Evolutionary conservation across 2,113 vertebrate species (phyloP).

Genomic region (Phaetusa simplex): DNA sequence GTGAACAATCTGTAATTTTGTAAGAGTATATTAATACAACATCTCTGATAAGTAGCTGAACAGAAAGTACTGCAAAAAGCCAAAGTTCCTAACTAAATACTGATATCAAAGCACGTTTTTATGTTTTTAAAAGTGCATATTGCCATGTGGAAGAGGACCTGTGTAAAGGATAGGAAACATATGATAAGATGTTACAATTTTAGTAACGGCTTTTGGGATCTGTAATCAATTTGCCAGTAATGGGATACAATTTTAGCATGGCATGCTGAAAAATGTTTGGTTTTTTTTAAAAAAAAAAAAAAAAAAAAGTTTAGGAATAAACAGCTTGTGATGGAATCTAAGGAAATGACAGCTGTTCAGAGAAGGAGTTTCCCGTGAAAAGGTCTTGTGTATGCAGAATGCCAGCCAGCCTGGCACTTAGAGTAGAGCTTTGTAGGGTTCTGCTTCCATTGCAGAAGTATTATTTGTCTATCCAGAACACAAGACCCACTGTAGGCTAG

Average conservation of each 20-base stretch:
- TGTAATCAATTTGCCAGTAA: background rate
- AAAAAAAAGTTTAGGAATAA: background rate
- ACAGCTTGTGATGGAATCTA: background rate
- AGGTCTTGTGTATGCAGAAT: background rate
- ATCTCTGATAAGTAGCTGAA: background rate
- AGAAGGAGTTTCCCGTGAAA: background rate
- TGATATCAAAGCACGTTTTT: background rate
- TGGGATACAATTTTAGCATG: background rate
- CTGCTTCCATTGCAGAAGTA: background rate
- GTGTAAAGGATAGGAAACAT: background rate
- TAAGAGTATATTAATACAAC: background rate
- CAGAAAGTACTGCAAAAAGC: background rate
- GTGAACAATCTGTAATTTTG: background rate
- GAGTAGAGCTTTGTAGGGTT: background rate
- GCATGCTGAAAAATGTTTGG: background rate
- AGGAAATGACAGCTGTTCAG: background rate
- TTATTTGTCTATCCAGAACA: background rate
- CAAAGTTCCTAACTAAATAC: background rate
- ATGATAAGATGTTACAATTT: background rate
- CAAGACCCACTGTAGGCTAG: background rate
- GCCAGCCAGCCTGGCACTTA: background rate
- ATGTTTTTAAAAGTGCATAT: background rate
- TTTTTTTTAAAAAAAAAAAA: too few species aligned
- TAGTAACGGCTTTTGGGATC: background rate
- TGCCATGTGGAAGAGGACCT: background rate